phyloP scores from a whole-genome alignment of 2,888 invertebrate genomes.

The Frankliniella fusca region DNA sequence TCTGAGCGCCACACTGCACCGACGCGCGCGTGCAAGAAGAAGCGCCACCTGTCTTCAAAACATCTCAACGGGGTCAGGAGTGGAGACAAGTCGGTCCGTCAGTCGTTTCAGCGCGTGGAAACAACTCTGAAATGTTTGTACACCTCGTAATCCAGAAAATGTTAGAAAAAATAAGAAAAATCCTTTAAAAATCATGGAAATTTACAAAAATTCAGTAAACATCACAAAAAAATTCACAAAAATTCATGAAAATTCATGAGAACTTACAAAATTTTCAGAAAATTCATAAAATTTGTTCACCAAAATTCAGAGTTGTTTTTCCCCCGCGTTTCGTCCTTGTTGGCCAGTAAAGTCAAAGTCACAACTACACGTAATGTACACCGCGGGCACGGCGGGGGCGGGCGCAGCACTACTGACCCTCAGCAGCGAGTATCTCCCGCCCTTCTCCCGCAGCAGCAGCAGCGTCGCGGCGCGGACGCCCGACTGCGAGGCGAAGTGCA shows the following conservation, averaged over 20 bases:
- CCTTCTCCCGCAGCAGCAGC: slow-evolving; percentile 82
- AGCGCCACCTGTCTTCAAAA: slow-evolving; percentile 20
- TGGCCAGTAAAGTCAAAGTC: neutral
- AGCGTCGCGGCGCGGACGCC: slow-evolving; percentile 84
- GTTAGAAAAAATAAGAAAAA: no score
- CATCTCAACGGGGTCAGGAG: slow-evolving; percentile 18
- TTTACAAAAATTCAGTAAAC: no score
- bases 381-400: neutral
- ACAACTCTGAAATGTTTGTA: no score
- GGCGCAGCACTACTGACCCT: slow-evolving; percentile 51
- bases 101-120: neutral
- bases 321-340: neutral
- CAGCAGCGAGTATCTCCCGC: slow-evolving; percentile 77
- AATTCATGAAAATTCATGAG: no score
- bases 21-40: neutral
- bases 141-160: no score
- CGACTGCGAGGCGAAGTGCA: slow-evolving; percentile 35
- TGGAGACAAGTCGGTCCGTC: no score
- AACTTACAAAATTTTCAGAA: no score
- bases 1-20: neutral
- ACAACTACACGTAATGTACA: no score
- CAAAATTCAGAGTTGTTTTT: no score
- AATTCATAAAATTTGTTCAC: no score
- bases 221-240: no score
- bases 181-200: no score